Percentiles rank a stretch among this genome's conserved stretches.
Evolutionary conservation across 2,888 invertebrate species (phyloP).

Genomic region (Nesidiocoris tenuis): DNA sequence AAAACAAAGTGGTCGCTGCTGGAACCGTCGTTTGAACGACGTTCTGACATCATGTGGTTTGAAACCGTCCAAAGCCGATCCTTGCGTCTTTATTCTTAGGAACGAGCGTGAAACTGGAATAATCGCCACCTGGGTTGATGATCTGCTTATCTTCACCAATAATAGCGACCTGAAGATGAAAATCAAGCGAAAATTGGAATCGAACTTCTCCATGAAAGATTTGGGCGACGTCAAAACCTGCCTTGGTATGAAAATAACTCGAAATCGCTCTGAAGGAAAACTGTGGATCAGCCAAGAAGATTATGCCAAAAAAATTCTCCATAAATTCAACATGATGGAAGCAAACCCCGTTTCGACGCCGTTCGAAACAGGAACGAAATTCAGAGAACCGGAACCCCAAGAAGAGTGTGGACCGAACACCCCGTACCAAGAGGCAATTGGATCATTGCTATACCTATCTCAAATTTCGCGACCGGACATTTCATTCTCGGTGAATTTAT

Average conservation of each 20-base stretch:
- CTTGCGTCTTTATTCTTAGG: not conserved
- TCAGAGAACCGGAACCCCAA: not conserved
- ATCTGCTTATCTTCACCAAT: not conserved
- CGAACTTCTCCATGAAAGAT: not conserved
- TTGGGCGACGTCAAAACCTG: not conserved
- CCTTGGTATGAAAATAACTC: not conserved
- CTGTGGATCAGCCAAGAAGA: not conserved
- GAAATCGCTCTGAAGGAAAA: not conserved
- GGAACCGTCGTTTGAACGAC: constrained; percentile 22
- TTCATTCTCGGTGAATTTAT: not conserved
- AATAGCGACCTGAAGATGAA: not conserved
- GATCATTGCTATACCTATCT: not conserved
- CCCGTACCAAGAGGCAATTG: not conserved
- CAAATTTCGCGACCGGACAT: constrained; percentile 1
- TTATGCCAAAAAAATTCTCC: not conserved
- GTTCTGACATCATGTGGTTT: not conserved
- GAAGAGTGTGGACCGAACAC: not conserved
- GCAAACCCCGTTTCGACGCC: not conserved
- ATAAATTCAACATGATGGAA: not conserved
- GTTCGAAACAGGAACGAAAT: not conserved
- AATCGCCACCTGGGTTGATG: not conserved
- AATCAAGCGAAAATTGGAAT: not conserved
- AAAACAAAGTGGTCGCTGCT: constrained; percentile 13
- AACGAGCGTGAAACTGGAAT: not conserved
- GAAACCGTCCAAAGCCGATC: not conserved